Conservation (phyloP, 2,113 vertebrate genomes). For the Lasiurus borealis region DNA sequence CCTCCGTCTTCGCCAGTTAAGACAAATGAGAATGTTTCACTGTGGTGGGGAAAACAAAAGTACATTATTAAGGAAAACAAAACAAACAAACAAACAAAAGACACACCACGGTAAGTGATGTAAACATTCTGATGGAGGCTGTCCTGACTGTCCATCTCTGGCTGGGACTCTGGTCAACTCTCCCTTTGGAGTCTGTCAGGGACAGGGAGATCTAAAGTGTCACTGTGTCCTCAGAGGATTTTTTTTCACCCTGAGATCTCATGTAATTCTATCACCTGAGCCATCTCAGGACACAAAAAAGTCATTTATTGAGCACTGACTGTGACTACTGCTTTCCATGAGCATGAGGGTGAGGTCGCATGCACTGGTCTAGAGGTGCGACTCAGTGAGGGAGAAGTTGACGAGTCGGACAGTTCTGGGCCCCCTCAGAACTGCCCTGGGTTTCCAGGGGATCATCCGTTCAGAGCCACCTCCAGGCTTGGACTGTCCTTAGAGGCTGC, state of each 20-base stretch:
- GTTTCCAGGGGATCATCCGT: accelerated
- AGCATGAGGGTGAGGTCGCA: not conserved
- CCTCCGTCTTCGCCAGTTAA: conserved; percentile 97
- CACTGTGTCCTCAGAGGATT: not conserved
- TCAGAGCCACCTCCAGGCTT: not conserved
- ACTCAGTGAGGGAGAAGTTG: not conserved
- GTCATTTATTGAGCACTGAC: not conserved
- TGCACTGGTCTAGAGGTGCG: not conserved
- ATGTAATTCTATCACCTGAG: not conserved
- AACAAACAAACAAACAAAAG: not conserved
- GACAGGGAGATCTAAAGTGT: not conserved
- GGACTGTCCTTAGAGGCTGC: not conserved
- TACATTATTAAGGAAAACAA: not conserved
- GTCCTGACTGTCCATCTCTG: not conserved
- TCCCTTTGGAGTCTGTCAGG: not conserved
- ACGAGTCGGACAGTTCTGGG: not conserved
- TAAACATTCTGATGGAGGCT: not conserved
- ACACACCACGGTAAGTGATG: not conserved
- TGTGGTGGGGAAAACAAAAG: conserved; percentile 76
- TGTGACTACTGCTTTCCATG: not conserved
- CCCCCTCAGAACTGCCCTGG: accelerated
- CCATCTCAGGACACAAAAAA: not conserved
- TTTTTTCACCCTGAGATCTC: not conserved
- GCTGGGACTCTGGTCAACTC: not conserved
- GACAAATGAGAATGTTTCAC: conserved; percentile 98